Conservation (phyloP, 2,888 invertebrate species). For the Xestia c-nigrum region DNA sequence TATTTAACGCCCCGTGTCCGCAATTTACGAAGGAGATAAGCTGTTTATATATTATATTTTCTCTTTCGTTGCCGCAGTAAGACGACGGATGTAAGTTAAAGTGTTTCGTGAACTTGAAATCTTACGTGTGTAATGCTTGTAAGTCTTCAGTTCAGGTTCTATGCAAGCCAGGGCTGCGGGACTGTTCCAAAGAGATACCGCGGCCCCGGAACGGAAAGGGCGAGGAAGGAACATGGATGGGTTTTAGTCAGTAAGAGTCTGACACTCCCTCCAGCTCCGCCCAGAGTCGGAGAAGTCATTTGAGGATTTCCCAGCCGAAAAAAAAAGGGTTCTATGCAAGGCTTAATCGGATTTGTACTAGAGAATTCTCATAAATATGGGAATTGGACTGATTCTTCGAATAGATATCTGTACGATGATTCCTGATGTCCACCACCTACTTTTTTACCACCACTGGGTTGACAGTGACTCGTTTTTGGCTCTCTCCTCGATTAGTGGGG, state of each 20-base stretch:
- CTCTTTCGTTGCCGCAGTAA: constrained; percentile 53
- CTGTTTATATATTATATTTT: constrained; percentile 58
- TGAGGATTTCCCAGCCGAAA: no score
- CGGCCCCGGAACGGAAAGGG: no score
- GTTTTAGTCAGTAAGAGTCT: no score
- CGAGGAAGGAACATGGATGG: no score
- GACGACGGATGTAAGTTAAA: constrained; percentile 28
- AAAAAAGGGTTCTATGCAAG: not conserved
- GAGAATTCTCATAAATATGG: not conserved
- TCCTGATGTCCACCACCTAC: not conserved
- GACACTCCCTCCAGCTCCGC: no score
- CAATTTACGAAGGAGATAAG: constrained; percentile 60
- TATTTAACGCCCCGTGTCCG: constrained; percentile 58
- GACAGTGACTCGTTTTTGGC: no score
- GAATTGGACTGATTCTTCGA: not conserved
- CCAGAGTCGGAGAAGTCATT: no score
- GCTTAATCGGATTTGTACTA: constrained; percentile 1
- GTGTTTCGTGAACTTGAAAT: constrained; percentile 29
- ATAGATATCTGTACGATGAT: not conserved
- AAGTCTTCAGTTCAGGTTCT: constrained; percentile 4
- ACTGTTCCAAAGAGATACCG: no score
- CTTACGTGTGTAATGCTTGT: constrained; percentile 17
- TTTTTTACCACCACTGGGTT: not conserved
- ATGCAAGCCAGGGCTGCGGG: no score
- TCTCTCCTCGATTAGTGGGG: no score